Base-by-base conservation (phyloP, 2,888 invertebrate species). In the Frankliniella intonsa region DNA sequence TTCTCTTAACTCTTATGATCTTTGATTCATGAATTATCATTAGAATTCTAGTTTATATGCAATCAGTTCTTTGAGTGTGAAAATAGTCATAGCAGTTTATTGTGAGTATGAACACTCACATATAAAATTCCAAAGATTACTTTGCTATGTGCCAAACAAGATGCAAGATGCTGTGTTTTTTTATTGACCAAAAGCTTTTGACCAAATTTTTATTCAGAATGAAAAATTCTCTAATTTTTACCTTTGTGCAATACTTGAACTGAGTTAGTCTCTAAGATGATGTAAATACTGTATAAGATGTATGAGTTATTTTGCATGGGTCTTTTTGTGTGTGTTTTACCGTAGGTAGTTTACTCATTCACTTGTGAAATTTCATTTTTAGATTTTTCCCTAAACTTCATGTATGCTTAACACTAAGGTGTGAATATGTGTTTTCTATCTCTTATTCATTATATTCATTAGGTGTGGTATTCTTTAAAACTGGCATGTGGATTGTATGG, bases 161-260 rank as follows among this genome's bases (percentile, higher is more conserved):
- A 76, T 25, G 69, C 69, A 76, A 11, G 69, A 11, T 76, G 69
- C 25, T 9, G 25, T 76, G 62, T 62, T 62, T 62, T 19, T 76
- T n/a, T 12, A 76, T 25, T 76, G 69, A 76, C 69, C 69, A 76
- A 76, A 76, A 25, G 69, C 69, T 12, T 76, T 25, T 76, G 69
- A 76, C 69, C 69, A 76, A 76, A 76, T 76, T 12, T 22, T 76
- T 76, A 76, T 76, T 76, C 12, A 25, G 69, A 76, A 25, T 22
- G 25, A 69, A 11, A 38, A 22, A 76, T 76, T 76, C 69, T 76
- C 25, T 76, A 76, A 76, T 76, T 76, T 76, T 76, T 25, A 76
- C 69, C 69, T 12, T 25, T 76, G 69, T 76, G 69, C 69, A 76
- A 76, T 76, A 76, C 69, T 76, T 76, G 69, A 76, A 76, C 69